Percentiles rank a stretch among this genome's conserved stretches.
Evolutionary conservation across 2,797 vertebrate genomes (phyloP).

Genomic region (Lagorchestes hirsutus): DNA sequence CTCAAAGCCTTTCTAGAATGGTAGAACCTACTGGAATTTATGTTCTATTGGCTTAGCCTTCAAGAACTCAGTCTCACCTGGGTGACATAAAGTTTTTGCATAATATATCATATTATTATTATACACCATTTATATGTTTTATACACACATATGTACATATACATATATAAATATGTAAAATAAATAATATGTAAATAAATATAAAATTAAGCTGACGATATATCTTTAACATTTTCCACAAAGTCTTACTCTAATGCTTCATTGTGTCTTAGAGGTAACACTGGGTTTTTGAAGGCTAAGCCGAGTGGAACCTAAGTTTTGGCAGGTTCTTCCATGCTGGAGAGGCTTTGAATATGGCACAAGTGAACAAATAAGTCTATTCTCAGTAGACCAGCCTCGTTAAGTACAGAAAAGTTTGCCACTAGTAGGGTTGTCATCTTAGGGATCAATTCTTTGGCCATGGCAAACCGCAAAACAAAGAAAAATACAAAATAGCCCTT

Average conservation of each 20-base stretch:
- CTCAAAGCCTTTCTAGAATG: not conserved
- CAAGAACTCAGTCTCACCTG: not conserved
- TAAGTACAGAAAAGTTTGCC: not conserved
- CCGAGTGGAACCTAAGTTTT: not conserved
- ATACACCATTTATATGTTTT: not conserved
- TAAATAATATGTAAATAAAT: no score
- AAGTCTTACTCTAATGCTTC: not conserved
- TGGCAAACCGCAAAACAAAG: not conserved
- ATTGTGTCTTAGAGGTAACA: not conserved
- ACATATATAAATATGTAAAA: no score
- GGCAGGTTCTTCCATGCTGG: not conserved
- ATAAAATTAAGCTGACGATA: no score
- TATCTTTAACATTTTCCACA: not conserved
- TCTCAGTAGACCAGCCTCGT: not conserved
- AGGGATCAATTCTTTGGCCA: not conserved
- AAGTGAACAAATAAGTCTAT: not conserved
- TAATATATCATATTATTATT: not conserved
- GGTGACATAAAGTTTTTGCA: not conserved
- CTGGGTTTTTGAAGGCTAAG: not conserved
- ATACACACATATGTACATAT: not conserved
- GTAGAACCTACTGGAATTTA: not conserved
- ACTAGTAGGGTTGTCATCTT: not conserved
- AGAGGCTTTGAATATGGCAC: not conserved
- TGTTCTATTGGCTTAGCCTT: not conserved
- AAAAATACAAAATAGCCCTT: not conserved